These are phyloP conservation scores for Poecilia wingei DNA, from an alignment of 2,797 vertebrate species.

Conservation along the genomic window DNA sequence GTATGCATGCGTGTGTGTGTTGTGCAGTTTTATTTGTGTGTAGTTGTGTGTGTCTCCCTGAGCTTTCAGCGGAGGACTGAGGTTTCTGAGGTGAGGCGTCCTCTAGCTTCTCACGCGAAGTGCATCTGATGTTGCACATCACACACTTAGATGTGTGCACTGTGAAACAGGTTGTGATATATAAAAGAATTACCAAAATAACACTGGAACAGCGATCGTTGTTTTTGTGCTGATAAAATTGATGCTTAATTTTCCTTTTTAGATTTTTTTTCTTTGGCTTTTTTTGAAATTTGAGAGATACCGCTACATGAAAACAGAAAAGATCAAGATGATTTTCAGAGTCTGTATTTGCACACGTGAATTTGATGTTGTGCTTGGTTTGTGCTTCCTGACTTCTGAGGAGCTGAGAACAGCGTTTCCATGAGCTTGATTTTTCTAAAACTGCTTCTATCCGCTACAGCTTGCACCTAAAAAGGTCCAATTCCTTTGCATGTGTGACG, in stretches of 20 bases:
- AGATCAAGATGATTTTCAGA: slow-evolving; percentile 19
- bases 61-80: slow-evolving; percentile 64
- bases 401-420: slow-evolving; percentile 56
- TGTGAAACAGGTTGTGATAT: slow-evolving; percentile 34
- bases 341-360: slow-evolving; percentile 17
- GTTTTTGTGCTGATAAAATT: slow-evolving; percentile 12
- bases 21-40: slow-evolving; percentile 38
- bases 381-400: slow-evolving; percentile 38
- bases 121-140: slow-evolving; percentile 77
- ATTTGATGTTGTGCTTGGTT: slow-evolving; percentile 8
- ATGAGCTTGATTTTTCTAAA: slow-evolving; percentile 61
- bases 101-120: slow-evolving; percentile 77
- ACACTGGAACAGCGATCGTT: slow-evolving; percentile 13
- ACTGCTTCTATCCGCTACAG: slow-evolving; percentile 67
- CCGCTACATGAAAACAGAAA: not conserved
- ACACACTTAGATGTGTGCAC: slow-evolving; percentile 61
- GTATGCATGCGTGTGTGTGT: slow-evolving; percentile 7
- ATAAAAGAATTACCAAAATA: slow-evolving; percentile 14
- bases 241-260: not conserved
- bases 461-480: slow-evolving; percentile 61
- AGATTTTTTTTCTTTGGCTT: not conserved
- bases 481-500: slow-evolving; percentile 68
- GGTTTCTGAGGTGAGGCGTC: slow-evolving; percentile 79
- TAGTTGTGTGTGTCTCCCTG: slow-evolving; percentile 43
- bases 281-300: not conserved